Evolutionary conservation across 2,113 vertebrate species (phyloP).

Genomic region (Gracilinanus agilis): DNA sequence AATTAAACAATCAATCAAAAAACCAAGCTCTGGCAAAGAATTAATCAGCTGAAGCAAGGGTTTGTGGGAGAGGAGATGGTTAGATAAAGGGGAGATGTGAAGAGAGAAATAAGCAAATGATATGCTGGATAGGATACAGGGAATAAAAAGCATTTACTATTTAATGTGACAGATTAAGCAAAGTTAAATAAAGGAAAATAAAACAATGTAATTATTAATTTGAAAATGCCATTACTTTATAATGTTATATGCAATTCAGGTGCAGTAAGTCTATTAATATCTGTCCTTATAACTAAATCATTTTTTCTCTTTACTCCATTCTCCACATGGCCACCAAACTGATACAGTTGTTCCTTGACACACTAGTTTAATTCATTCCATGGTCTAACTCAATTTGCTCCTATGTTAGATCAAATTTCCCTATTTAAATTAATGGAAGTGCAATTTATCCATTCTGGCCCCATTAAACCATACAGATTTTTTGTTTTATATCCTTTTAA

Average conservation of each 20-base stretch:
- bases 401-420: too few species aligned
- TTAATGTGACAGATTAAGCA: not conserved
- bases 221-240: not conserved
- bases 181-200: not conserved
- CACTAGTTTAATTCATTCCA: too few species aligned
- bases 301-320: not conserved
- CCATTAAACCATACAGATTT: too few species aligned
- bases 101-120: not conserved
- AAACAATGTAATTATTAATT: not conserved
- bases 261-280: not conserved
- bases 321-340: not conserved
- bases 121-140: not conserved
- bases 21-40: slow-evolving; percentile 14
- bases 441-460: too few species aligned
- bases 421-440: too few species aligned
- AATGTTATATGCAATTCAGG: not conserved
- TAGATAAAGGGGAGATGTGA: not conserved
- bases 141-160: not conserved
- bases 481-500: too few species aligned
- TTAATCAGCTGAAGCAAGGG: not conserved
- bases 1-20: slow-evolving; percentile 59
- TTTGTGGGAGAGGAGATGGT: not conserved
- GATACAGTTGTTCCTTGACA: not conserved
- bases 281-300: not conserved
- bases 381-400: too few species aligned